Percentiles rank a stretch among this genome's conserved stretches.
phyloP scores from a whole-genome alignment of 64 coral and sea anemone genomes.

The Pocillopora verrucosa region DNA sequence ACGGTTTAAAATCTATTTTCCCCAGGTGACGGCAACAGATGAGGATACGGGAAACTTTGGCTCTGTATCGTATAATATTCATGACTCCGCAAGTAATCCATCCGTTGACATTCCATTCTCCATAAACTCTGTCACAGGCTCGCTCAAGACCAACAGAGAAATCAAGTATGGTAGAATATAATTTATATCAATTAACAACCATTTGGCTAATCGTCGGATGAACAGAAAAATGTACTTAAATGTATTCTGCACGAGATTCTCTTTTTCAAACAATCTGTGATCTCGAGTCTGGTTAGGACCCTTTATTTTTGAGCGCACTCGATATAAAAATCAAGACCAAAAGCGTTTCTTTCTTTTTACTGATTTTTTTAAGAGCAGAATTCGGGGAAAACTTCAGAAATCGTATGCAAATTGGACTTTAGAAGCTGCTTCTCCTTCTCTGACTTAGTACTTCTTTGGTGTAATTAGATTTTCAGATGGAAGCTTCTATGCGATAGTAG shows the following conservation, averaged over 20 bases:
- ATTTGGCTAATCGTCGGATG: too few relatives aligned
- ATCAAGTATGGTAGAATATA: conserved; percentile 49
- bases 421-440: background rate
- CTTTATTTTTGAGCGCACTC: too few relatives aligned
- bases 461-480: conserved; percentile 60
- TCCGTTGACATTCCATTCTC: conserved; percentile 62
- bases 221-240: too few relatives aligned
- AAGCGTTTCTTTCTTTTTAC: too few relatives aligned
- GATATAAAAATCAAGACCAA: too few relatives aligned
- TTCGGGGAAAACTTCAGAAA: background rate
- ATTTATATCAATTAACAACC: too few relatives aligned
- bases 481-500: conserved; percentile 34
- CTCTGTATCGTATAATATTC: conserved; percentile 61
- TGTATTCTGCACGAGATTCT: too few relatives aligned
- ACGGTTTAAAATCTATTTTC: too few relatives aligned
- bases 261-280: too few relatives aligned
- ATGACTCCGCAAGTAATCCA: conserved; percentile 40
- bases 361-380: too few relatives aligned
- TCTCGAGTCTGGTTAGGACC: too few relatives aligned
- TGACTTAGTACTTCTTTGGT: background rate
- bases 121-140: conserved; percentile 44
- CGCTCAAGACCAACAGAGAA: conserved; percentile 66
- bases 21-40: conserved; percentile 67
- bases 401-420: background rate
- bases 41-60: conserved; percentile 33